phyloP scores from a whole-genome alignment of 2,797 vertebrate genomes.

The Staurois parvus region DNA sequence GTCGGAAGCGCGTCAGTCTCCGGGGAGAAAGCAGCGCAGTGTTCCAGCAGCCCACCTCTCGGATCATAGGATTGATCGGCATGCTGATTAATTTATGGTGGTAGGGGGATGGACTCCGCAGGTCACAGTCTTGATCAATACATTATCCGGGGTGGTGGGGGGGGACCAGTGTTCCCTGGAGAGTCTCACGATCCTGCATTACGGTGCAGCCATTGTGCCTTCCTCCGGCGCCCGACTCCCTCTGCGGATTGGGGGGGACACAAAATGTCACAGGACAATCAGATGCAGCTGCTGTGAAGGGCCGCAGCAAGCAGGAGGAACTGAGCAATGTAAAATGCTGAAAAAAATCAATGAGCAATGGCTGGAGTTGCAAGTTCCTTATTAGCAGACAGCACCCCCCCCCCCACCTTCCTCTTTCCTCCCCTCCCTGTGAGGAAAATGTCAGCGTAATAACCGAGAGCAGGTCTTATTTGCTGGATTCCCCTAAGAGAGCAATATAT shows the following conservation, averaged over 20 bases:
- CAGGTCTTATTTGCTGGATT: conserved; percentile 65
- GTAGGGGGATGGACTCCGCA: conserved; percentile 4
- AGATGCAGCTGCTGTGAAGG: neutral
- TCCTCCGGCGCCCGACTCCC: neutral
- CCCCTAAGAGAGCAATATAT: conserved; percentile 48
- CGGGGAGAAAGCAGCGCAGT: neutral
- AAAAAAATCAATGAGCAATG: conserved; percentile 66
- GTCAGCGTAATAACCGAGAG: conserved; percentile 62
- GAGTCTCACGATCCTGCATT: neutral
- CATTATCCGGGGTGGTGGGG: neutral
- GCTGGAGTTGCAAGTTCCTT: conserved; percentile 67
- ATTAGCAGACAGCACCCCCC: conserved; percentile 65
- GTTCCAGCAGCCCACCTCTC: neutral
- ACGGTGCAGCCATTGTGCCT: neutral
- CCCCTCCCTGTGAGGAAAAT: conserved; percentile 56
- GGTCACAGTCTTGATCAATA: conserved; percentile 39
- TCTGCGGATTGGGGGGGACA: neutral
- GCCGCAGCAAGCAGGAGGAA: neutral
- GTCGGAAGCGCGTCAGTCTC: conserved; percentile 27
- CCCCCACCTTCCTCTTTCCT: conserved; percentile 51
- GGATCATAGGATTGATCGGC: conserved; percentile 46
- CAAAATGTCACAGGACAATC: neutral
- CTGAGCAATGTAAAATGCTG: conserved; percentile 2
- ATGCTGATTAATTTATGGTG: conserved; percentile 19
- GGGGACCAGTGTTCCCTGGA: neutral